phyloP scores from a whole-genome alignment of 2,113 vertebrate species.

The Rhea pennata region DNA sequence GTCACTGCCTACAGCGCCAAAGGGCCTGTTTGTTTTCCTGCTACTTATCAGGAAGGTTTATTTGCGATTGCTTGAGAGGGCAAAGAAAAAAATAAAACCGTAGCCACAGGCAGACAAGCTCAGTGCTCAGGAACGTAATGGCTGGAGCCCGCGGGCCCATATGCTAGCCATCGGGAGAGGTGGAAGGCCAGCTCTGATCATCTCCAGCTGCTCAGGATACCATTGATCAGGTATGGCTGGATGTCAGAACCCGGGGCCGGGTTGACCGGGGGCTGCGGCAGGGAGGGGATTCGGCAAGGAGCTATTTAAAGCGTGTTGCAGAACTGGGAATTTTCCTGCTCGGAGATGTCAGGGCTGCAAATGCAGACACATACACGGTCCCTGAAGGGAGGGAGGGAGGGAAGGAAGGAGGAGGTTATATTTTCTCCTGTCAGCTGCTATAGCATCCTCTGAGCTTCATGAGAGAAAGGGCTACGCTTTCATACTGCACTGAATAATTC shows the following conservation, averaged over 20 bases:
- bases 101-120: constrained; percentile 59
- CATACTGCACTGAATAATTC: constrained; percentile 3
- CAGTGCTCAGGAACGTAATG: constrained; percentile 58
- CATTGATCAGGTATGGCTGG: constrained; percentile 56
- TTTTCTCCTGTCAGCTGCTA: constrained; percentile 26
- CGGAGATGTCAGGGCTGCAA: constrained; percentile 55
- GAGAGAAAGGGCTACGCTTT: constrained; percentile 24
- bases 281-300: neutral
- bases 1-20: constrained; percentile 54
- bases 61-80: constrained; percentile 46
- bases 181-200: constrained; percentile 66
- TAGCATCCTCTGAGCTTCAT: constrained; percentile 5
- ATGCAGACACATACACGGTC: neutral
- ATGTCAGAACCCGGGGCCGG: neutral
- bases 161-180: constrained; percentile 47
- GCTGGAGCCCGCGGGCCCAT: constrained; percentile 48
- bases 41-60: constrained; percentile 71
- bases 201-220: constrained; percentile 53
- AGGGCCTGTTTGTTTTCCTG: constrained; percentile 65
- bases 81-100: neutral
- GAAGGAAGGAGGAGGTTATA: neutral
- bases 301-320: constrained; percentile 32
- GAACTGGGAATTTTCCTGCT: constrained; percentile 41
- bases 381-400: neutral
- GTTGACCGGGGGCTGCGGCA: neutral